A percentile compares a stretch with the other conserved stretches of the same genome.
Evolutionary conservation across 2,888 invertebrate species (phyloP).

Genomic region (Alviniconcha strummeri): DNA sequence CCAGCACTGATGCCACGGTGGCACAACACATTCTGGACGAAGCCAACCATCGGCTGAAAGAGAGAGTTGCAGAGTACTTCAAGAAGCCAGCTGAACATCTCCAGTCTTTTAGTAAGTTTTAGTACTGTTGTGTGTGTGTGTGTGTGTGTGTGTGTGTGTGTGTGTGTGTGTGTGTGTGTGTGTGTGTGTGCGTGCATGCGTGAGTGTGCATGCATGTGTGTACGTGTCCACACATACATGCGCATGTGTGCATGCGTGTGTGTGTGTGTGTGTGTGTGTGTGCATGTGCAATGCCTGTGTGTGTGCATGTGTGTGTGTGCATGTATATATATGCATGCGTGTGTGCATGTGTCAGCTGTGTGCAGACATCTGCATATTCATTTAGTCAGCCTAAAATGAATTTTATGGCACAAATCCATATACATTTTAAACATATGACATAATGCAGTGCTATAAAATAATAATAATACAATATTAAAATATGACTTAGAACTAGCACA

Average conservation of each 20-base stretch:
- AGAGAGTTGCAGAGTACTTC: conserved; percentile 70
- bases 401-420: no score
- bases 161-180: no score
- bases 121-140: no score
- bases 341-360: no score
- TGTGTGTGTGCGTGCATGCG: not conserved
- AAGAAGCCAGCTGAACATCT: conserved; percentile 70
- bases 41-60: conserved; percentile 64
- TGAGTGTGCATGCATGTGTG: not conserved
- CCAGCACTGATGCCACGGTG: conserved; percentile 66
- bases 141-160: no score
- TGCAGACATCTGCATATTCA: no score
- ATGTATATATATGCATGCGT: not conserved
- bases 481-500: no score
- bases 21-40: conserved; percentile 68
- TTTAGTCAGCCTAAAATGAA: no score
- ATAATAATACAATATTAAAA: no score
- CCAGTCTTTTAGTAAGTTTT: conserved; percentile 68
- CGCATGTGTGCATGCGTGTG: not conserved
- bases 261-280: not conserved
- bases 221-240: not conserved
- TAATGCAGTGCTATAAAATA: no score
- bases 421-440: no score
- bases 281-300: not conserved
- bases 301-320: not conserved